A percentile compares a stretch with the other conserved stretches of the same genome.
Evolutionary conservation across 1,140 invertebrate species (phyloP).

Genomic region (Aphelenchoides fujianensis): DNA sequence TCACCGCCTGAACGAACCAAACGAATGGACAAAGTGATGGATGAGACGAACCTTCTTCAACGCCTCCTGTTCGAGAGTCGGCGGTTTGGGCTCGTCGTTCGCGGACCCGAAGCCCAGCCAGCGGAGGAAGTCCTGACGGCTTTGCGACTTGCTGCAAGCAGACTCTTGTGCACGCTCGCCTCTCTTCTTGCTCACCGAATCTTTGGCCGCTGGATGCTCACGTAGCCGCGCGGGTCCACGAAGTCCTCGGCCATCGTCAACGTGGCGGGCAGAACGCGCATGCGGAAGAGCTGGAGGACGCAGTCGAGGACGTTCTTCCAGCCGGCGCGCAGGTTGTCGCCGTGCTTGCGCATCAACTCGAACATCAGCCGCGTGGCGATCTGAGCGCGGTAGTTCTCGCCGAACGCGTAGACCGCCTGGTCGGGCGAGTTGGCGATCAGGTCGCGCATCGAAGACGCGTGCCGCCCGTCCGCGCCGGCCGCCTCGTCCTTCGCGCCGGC

Average conservation of each 20-base stretch:
- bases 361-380: constrained; percentile 78
- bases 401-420: constrained; percentile 72
- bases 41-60: constrained; percentile 52
- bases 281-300: constrained; percentile 78
- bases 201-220: constrained; percentile 71
- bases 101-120: constrained; percentile 54
- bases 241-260: constrained; percentile 83
- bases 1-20: constrained; percentile 69
- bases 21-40: constrained; percentile 46
- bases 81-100: constrained; percentile 28
- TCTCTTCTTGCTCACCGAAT: no score
- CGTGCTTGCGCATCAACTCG: constrained; percentile 80
- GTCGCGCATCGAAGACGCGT: constrained; percentile 3
- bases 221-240: constrained; percentile 77
- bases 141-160: constrained; percentile 28
- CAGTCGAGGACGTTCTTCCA: constrained; percentile 93
- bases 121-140: constrained; percentile 63
- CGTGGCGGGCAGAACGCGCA: constrained; percentile 76
- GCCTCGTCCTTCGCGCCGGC: neutral
- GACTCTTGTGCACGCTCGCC: no score
- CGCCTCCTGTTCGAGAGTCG: constrained; percentile 51
- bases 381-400: constrained; percentile 76
- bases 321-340: constrained; percentile 82
- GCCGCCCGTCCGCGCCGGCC: neutral
- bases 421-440: constrained; percentile 62